Conservation (phyloP, 2,797 vertebrate genomes). For the Tenualosa ilisha region DNA sequence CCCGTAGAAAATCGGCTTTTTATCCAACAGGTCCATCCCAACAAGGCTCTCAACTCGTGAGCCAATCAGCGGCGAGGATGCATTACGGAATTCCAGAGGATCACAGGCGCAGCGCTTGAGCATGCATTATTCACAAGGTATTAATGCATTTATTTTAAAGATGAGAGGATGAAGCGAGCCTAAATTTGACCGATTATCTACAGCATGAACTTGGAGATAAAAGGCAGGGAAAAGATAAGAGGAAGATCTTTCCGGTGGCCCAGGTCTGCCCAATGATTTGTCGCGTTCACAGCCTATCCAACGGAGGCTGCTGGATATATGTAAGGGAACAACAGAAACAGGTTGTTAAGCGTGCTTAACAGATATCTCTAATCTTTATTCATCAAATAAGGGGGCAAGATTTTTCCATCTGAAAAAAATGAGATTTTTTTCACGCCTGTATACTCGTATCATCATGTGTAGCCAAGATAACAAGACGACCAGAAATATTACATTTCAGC, state of each 20-base stretch:
- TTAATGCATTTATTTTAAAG: neutral
- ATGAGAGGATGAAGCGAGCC: constrained; percentile 3
- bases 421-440: neutral
- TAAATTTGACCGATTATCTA: constrained; percentile 24
- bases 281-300: neutral
- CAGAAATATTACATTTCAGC: neutral
- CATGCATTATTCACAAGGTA: constrained; percentile 11
- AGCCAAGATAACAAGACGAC: neutral
- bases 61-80: constrained; percentile 91
- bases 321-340: neutral
- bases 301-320: neutral
- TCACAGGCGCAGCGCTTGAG: constrained; percentile 62
- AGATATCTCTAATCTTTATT: neutral
- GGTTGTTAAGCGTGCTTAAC: neutral
- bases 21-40: constrained; percentile 97
- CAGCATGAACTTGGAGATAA: constrained; percentile 48
- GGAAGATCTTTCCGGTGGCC: neutral
- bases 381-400: neutral
- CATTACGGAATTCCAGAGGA: constrained; percentile 84
- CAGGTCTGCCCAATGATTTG: neutral
- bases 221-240: constrained; percentile 48
- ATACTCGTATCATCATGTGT: neutral
- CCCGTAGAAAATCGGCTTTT: constrained; percentile 90
- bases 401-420: neutral
- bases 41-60: constrained; percentile 85